phyloP scores from a whole-genome alignment of 2,797 vertebrate genomes.

The Neomorphus geoffroyi region DNA sequence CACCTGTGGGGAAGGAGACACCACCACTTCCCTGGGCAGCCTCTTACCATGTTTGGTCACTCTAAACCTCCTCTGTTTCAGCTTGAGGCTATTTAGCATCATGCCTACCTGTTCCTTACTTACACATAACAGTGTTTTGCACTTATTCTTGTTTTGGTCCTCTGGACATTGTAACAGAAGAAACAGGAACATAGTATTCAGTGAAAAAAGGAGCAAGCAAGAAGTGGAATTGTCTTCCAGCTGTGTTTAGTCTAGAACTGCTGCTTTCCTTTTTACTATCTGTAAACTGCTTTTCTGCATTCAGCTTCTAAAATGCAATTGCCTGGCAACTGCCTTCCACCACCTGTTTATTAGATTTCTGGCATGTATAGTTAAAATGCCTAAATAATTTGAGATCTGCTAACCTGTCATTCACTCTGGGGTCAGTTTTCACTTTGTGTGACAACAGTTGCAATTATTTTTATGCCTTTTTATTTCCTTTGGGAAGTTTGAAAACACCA shows the following conservation, averaged over 20 bases:
- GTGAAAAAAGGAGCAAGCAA: not conserved
- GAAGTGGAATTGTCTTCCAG: not conserved
- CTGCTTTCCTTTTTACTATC: not conserved
- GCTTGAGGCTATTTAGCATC: not conserved
- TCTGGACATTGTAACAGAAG: not conserved
- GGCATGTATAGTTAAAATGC: not conserved
- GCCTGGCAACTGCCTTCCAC: not conserved
- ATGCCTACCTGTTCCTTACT: not conserved
- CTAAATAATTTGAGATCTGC: slow-evolving; percentile 14
- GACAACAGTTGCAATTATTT: not conserved
- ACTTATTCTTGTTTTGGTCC: not conserved
- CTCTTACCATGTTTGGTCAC: too few relatives aligned
- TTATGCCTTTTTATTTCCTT: not conserved
- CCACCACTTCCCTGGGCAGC: too few relatives aligned
- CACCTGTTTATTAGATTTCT: slow-evolving; percentile 36
- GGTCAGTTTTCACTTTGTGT: slow-evolving; percentile 12
- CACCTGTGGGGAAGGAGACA: too few relatives aligned
- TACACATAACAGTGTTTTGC: not conserved
- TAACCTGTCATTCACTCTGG: not conserved
- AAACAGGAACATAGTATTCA: not conserved
- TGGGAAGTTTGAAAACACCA: not conserved
- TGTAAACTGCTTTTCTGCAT: not conserved
- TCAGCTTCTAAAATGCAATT: slow-evolving; percentile 27
- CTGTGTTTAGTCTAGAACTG: not conserved
- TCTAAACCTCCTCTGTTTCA: too few relatives aligned